Evolutionary conservation across 2,888 invertebrate genomes (phyloP).

Genomic region (Imbricaverruca yamaguchii): DNA sequence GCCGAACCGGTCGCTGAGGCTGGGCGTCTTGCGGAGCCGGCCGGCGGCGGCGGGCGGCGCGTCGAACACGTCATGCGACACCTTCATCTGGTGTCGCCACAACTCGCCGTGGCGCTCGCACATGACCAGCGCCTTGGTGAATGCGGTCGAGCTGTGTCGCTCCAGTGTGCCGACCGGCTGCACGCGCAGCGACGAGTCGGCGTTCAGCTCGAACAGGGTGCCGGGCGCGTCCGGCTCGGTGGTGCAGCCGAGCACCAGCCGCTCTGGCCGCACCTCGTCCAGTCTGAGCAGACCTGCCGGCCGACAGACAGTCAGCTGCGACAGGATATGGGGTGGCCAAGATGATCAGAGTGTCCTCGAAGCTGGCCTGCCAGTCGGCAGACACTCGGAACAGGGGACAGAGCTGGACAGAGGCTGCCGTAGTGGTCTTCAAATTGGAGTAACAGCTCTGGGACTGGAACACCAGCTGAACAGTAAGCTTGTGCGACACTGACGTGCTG

Average conservation of each 20-base stretch:
- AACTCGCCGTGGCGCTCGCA: slow-evolving; percentile 48
- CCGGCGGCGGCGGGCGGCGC: background rate
- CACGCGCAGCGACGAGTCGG: slow-evolving; percentile 50
- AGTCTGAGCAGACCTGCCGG: slow-evolving; percentile 50
- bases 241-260: slow-evolving; percentile 58
- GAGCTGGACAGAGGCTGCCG: no score
- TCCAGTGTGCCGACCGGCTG: slow-evolving; percentile 55
- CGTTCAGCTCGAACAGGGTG: slow-evolving; percentile 49
- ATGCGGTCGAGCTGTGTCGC: slow-evolving; percentile 56
- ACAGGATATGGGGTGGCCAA: no score
- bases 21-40: background rate
- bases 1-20: background rate
- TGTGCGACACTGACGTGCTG: no score
- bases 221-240: slow-evolving; percentile 44
- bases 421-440: no score
- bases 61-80: slow-evolving; percentile 29
- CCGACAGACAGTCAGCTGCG: background rate
- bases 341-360: no score
- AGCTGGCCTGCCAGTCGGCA: no score
- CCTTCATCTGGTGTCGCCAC: slow-evolving; percentile 42
- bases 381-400: no score
- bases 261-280: slow-evolving; percentile 55
- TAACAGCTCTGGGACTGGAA: no score
- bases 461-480: no score
- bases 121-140: slow-evolving; percentile 57